Percentiles rank a stretch among this genome's conserved stretches.
Evolutionary conservation across 1,140 invertebrate genomes (phyloP).

Genomic region (Uloborus diversus): DNA sequence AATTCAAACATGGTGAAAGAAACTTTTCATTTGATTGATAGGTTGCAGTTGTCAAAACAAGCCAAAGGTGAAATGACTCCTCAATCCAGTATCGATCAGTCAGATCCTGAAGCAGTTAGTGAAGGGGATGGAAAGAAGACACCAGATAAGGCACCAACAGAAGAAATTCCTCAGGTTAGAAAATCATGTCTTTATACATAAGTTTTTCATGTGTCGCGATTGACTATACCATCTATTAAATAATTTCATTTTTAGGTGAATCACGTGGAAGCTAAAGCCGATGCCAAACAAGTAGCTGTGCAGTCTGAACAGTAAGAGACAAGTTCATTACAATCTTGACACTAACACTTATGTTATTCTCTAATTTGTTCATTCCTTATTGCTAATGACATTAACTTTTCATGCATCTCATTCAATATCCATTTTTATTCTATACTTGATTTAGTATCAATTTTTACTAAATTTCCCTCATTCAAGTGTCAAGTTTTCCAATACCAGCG

Average conservation of each 20-base stretch:
- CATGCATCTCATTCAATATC: no score
- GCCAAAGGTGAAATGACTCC: conserved; percentile 63
- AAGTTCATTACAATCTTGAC: neutral
- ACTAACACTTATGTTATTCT: no score
- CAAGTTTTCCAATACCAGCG: no score
- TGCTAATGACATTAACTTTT: no score
- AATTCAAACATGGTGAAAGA: no score
- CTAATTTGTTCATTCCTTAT: no score
- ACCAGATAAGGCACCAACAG: conserved; percentile 62
- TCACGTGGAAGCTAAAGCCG: neutral
- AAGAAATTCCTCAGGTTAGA: conserved; percentile 80
- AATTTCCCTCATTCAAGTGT: no score
- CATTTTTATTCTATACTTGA: no score
- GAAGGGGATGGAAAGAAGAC: conserved; percentile 74
- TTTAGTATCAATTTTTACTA: no score
- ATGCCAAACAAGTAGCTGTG: neutral
- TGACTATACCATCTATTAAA: no score
- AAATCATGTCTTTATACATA: no score
- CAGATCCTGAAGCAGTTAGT: conserved; percentile 69
- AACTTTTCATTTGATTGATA: neutral
- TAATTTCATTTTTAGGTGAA: neutral
- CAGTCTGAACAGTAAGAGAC: neutral
- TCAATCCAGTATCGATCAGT: conserved; percentile 70
- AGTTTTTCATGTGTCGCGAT: no score
- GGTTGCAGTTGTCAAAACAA: conserved; percentile 72